Conservation (phyloP, 2,113 vertebrate species). For the Zosterops japonicus region DNA sequence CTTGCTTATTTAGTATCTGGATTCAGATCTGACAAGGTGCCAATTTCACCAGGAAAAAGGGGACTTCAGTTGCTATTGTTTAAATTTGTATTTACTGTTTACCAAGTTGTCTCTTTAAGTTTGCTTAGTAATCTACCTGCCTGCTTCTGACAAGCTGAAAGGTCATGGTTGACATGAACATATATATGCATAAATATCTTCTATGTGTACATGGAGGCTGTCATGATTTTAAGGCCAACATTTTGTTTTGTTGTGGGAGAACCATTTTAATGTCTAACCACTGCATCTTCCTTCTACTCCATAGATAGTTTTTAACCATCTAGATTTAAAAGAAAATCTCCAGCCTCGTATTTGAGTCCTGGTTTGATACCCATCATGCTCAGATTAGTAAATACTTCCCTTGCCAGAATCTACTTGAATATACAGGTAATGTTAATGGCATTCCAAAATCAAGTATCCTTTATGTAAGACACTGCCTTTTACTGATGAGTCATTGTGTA, state of each 20-base stretch:
- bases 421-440: not conserved
- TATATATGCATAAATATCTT: not conserved
- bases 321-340: not conserved
- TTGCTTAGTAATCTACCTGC: not conserved
- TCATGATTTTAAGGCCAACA: not conserved
- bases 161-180: not conserved
- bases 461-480: not conserved
- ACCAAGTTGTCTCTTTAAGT: not conserved
- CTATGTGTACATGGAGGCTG: not conserved
- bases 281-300: not conserved
- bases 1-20: not conserved
- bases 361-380: not conserved
- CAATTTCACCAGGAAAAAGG: not conserved
- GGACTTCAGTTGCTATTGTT: not conserved
- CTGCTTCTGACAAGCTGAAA: not conserved
- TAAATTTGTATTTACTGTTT: not conserved
- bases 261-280: not conserved
- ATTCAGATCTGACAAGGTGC: not conserved
- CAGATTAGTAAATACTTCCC: not conserved
- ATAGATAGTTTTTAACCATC: not conserved
- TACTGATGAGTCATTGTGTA: not conserved
- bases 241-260: not conserved
- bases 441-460: not conserved
- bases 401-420: not conserved
- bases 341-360: not conserved